These are phyloP conservation scores for Eubasilissa splendida DNA, from an alignment of 2,888 invertebrate species.

Conservation along the genomic window DNA sequence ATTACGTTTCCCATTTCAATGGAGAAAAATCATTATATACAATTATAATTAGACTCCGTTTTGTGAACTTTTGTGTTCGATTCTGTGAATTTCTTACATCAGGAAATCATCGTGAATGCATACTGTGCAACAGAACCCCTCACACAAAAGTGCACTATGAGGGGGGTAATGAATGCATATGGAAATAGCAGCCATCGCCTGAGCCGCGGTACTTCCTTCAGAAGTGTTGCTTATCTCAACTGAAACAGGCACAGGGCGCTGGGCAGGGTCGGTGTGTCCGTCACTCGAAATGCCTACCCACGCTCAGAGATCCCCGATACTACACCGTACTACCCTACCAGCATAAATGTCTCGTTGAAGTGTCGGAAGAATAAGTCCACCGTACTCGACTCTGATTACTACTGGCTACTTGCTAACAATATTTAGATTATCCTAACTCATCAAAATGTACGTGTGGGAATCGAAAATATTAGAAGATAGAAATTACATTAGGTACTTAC, in stretches of 20 bases:
- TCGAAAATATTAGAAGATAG: too few relatives aligned
- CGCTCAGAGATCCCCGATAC: not conserved
- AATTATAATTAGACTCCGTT: too few relatives aligned
- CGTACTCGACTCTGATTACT: too few relatives aligned
- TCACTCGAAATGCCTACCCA: not conserved
- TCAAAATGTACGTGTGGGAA: too few relatives aligned
- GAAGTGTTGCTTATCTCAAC: conserved; percentile 13
- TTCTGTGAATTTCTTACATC: not conserved
- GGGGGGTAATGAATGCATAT: conserved; percentile 12
- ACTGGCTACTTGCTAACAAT: too few relatives aligned
- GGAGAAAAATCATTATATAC: too few relatives aligned
- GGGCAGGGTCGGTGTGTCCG: not conserved
- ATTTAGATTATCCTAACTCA: too few relatives aligned
- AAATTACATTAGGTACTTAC: too few relatives aligned
- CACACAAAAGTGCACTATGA: too few relatives aligned
- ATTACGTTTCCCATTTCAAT: too few relatives aligned
- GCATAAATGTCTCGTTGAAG: not conserved
- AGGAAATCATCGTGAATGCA: not conserved
- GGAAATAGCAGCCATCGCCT: not conserved
- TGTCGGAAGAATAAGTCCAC: too few relatives aligned
- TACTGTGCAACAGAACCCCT: not conserved
- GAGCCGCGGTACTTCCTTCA: not conserved
- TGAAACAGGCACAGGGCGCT: not conserved
- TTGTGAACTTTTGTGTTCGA: too few relatives aligned
- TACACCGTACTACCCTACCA: not conserved